Evolutionary conservation across 2,113 vertebrate genomes (phyloP).

Genomic region (Brachypteracias leptosomus): DNA sequence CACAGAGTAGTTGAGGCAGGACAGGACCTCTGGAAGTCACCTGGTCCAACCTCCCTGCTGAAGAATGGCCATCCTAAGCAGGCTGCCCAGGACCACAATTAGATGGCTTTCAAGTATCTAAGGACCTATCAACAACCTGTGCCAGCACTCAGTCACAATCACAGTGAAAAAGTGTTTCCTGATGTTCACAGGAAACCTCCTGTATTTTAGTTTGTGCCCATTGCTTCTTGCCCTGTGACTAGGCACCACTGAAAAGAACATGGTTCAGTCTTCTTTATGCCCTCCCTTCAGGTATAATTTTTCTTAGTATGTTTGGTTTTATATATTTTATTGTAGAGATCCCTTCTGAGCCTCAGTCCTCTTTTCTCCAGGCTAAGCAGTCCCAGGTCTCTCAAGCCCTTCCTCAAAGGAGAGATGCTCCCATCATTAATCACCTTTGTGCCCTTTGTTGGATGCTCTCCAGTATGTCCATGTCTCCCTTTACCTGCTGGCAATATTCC

Average conservation of each 20-base stretch:
- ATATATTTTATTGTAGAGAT: too few relatives aligned
- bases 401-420: too few relatives aligned
- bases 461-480: too few relatives aligned
- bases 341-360: too few relatives aligned
- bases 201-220: neutral
- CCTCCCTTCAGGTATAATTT: too few relatives aligned
- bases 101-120: neutral
- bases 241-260: neutral
- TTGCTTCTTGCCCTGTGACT: neutral
- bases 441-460: too few relatives aligned
- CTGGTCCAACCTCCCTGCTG: neutral
- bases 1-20: neutral
- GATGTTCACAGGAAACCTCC: neutral
- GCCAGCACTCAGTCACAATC: neutral
- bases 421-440: too few relatives aligned
- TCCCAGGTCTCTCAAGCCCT: too few relatives aligned
- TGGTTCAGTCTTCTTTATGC: neutral
- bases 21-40: neutral
- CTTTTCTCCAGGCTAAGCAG: too few relatives aligned
- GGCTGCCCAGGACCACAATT: neutral
- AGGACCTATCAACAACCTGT: neutral
- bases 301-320: too few relatives aligned
- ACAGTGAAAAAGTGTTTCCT: neutral
- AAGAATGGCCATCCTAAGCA: neutral
- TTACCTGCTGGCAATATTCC: neutral